Evolutionary conservation across 2,797 vertebrate genomes (phyloP).

Genomic region (Coracias cyanogaster): DNA sequence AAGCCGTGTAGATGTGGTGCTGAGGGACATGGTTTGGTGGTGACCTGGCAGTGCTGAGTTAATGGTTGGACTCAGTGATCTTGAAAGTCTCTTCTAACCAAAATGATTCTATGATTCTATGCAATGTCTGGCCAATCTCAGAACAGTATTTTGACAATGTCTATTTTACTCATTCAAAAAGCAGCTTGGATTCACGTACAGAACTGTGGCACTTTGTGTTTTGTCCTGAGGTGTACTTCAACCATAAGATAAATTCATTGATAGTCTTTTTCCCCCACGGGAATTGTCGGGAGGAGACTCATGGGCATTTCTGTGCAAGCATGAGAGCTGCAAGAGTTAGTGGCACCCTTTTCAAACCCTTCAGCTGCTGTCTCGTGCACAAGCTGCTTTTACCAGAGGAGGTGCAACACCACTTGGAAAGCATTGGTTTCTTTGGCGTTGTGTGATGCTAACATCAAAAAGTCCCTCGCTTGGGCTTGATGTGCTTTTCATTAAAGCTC

Average conservation of each 20-base stretch:
- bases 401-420: neutral
- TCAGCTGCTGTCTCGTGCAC: neutral
- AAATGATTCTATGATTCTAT: neutral
- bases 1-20: neutral
- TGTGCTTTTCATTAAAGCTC: conserved; percentile 53
- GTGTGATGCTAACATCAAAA: conserved; percentile 28
- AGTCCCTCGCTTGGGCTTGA: neutral
- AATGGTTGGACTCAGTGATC: neutral
- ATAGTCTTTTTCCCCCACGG: neutral
- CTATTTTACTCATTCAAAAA: neutral
- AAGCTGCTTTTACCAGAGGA: neutral
- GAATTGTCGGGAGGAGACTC: neutral
- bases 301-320: neutral
- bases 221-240: neutral
- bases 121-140: neutral
- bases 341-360: neutral
- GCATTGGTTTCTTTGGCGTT: neutral
- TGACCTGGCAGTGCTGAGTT: neutral
- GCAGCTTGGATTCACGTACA: neutral
- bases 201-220: neutral
- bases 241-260: fast-evolving
- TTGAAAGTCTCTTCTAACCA: neutral
- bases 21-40: neutral
- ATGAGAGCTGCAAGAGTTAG: neutral
- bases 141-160: neutral